phyloP scores from a whole-genome alignment of 2,888 invertebrate genomes.

The Parnassius glacialis region DNA sequence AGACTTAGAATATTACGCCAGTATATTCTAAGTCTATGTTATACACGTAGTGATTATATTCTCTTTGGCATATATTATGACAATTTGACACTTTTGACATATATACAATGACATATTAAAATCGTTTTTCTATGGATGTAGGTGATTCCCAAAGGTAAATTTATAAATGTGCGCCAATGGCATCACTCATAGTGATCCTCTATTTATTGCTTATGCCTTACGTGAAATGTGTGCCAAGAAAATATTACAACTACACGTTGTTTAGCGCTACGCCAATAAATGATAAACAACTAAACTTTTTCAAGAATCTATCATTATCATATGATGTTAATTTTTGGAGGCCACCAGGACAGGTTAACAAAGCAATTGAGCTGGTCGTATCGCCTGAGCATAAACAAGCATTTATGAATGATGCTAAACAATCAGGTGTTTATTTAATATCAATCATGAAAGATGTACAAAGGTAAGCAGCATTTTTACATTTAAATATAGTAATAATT shows the following conservation, averaged over 20 bases:
- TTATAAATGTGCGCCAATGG: slow-evolving; percentile 6
- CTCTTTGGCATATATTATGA: background rate
- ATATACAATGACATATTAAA: background rate
- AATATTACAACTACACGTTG: slow-evolving; percentile 55
- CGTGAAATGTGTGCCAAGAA: slow-evolving; percentile 33
- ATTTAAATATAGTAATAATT: background rate
- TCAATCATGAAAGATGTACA: slow-evolving; percentile 57
- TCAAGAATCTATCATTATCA: slow-evolving; percentile 39
- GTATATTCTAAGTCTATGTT: too few species aligned
- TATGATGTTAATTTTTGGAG: slow-evolving; percentile 58
- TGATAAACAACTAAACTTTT: slow-evolving; percentile 46
- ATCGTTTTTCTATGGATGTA: background rate
- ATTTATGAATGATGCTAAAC: slow-evolving; percentile 42
- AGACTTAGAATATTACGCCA: too few species aligned
- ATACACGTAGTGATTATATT: too few species aligned
- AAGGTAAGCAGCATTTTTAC: slow-evolving; percentile 39
- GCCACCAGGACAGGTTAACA: slow-evolving; percentile 42
- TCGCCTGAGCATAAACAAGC: slow-evolving; percentile 40
- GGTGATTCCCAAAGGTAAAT: slow-evolving; percentile 14
- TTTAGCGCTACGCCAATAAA: slow-evolving; percentile 51
- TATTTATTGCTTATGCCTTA: slow-evolving; percentile 15
- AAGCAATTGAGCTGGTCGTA: slow-evolving; percentile 55
- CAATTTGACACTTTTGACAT: slow-evolving; percentile 9
- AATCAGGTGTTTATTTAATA: slow-evolving; percentile 43
- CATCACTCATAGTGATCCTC: slow-evolving; percentile 1